Conservation (phyloP, 1,140 invertebrate species). For the Aphelinus certus region DNA sequence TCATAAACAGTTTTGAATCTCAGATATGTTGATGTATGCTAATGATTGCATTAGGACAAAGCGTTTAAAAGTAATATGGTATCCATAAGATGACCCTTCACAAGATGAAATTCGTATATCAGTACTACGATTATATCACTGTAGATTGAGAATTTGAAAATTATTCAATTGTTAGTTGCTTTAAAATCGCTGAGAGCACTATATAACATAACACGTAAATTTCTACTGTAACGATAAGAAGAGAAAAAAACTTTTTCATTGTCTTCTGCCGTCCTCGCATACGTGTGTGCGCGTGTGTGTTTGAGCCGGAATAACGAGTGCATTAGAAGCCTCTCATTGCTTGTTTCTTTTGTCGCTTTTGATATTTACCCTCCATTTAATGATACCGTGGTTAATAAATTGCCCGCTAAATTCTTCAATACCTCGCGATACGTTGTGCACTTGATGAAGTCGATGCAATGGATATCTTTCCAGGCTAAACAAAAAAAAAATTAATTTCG, state of each 20-base stretch:
- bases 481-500: too few species aligned
- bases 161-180: conserved; percentile 23
- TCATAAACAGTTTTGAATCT: too few species aligned
- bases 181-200: conserved; percentile 19
- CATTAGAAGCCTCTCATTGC: conserved; percentile 43
- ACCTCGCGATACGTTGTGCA: not conserved
- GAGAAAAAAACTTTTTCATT: conserved; percentile 5
- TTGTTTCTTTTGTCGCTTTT: conserved; percentile 48
- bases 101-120: conserved; percentile 3
- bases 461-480: too few species aligned
- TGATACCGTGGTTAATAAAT: not conserved
- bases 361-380: conserved; percentile 1
- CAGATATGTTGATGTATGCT: not conserved
- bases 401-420: conserved; percentile 33
- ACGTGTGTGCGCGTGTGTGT: conserved; percentile 40
- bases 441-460: too few species aligned
- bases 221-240: not conserved
- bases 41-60: not conserved
- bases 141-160: conserved; percentile 22
- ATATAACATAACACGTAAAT: conserved; percentile 24
- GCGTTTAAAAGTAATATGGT: conserved; percentile 1
- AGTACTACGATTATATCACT: not conserved
- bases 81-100: conserved; percentile 13
- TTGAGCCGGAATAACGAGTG: conserved; percentile 38
- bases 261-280: conserved; percentile 29